Evolutionary conservation across 2,888 invertebrate species (phyloP).

Genomic region (Apodemia zela): DNA sequence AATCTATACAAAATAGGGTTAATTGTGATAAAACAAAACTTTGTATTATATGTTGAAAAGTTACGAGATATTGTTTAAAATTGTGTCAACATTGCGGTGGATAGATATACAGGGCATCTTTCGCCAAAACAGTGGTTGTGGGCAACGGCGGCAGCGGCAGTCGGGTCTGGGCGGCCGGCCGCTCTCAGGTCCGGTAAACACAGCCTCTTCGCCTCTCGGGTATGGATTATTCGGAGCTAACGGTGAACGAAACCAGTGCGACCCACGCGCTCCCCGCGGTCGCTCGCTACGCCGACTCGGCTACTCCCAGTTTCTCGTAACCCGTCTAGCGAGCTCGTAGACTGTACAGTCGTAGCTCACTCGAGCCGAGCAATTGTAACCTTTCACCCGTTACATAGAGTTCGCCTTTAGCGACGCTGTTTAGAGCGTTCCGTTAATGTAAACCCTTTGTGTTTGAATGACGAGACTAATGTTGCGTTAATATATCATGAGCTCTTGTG

Average conservation of each 20-base stretch:
- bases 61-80: constrained; percentile 64
- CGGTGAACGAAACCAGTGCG: constrained; percentile 63
- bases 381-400: constrained; percentile 43
- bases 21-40: background rate
- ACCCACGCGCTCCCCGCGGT: constrained; percentile 64
- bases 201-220: constrained; percentile 70
- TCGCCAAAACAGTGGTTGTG: constrained; percentile 51
- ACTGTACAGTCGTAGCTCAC: constrained; percentile 38
- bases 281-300: constrained; percentile 41
- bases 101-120: constrained; percentile 32
- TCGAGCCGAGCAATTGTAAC: constrained; percentile 42
- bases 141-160: constrained; percentile 39
- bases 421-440: constrained; percentile 53
- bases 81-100: constrained; percentile 68
- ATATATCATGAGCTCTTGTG: constrained; percentile 62
- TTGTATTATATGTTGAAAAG: constrained; percentile 41
- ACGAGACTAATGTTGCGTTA: constrained; percentile 56
- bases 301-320: constrained; percentile 30
- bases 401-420: constrained; percentile 44
- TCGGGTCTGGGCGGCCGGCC: constrained; percentile 59
- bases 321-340: constrained; percentile 42
- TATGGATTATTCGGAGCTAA: constrained; percentile 72
- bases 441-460: constrained; percentile 53
- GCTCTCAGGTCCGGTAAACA: constrained; percentile 73
- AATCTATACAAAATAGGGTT: too few species aligned